phyloP scores from a whole-genome alignment of 2,888 invertebrate genomes.

The Cheilosia vulpina region DNA sequence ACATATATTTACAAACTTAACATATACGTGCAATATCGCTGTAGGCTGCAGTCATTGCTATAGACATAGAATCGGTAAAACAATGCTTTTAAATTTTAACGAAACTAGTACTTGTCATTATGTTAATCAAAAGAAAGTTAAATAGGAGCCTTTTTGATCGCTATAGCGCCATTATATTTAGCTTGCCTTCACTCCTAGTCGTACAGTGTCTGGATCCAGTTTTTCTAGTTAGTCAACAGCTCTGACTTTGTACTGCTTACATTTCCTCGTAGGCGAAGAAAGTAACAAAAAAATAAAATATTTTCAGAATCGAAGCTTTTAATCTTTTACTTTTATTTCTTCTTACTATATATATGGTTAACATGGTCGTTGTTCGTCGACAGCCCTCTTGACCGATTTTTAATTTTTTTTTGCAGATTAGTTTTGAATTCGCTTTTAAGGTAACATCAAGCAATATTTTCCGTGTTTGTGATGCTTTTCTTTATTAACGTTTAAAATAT shows the following conservation, averaged over 20 bases:
- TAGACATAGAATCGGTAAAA: not conserved
- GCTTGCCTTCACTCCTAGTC: too few relatives aligned
- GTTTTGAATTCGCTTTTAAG: not conserved
- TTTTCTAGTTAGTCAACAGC: conserved; percentile 27
- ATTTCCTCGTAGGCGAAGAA: not conserved
- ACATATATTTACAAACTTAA: too few relatives aligned
- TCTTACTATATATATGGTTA: not conserved
- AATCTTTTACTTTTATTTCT: conserved; percentile 41
- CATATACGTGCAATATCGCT: too few relatives aligned
- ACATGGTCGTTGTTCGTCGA: not conserved
- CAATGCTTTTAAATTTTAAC: not conserved
- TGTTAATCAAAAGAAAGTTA: too few relatives aligned
- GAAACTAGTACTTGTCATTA: too few relatives aligned
- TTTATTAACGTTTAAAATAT: too few relatives aligned
- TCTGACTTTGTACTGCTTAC: conserved; percentile 6
- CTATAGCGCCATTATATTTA: too few relatives aligned
- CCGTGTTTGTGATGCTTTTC: not conserved
- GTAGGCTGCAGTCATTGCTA: too few relatives aligned
- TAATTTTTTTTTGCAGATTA: not conserved
- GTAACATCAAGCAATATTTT: not conserved
- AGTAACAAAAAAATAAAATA: conserved; percentile 4
- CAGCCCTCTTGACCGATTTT: not conserved
- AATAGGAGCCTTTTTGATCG: too few relatives aligned
- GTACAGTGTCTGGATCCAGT: conserved; percentile 17
- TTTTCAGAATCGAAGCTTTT: too few relatives aligned